A percentile compares a stretch with the other conserved stretches of the same genome.
Evolutionary conservation across 2,113 vertebrate species (phyloP).

Genomic region (Salvelinus namaycush): DNA sequence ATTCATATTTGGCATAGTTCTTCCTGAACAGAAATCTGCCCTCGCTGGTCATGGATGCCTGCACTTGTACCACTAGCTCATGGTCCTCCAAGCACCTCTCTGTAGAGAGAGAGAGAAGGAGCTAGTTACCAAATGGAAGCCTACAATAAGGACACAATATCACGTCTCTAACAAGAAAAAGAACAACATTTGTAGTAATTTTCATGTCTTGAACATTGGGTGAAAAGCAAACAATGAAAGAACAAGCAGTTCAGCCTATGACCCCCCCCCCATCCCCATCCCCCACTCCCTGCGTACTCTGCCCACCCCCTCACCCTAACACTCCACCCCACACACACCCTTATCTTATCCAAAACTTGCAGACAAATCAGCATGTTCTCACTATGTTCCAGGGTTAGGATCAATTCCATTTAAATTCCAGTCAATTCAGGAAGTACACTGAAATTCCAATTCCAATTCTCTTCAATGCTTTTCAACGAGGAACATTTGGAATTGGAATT

Average conservation of each 20-base stretch:
- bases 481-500: too few species aligned
- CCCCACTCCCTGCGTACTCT: not conserved
- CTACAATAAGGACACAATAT: not conserved
- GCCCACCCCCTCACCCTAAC: not conserved
- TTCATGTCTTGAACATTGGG: not conserved
- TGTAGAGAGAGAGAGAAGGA: slow-evolving; percentile 36
- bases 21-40: slow-evolving; percentile 88
- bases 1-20: slow-evolving; percentile 89
- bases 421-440: too few species aligned
- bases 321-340: not conserved
- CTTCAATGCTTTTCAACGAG: too few species aligned
- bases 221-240: not conserved
- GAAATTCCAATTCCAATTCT: too few species aligned
- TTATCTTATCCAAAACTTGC: not conserved
- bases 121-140: too few species aligned
- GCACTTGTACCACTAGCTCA: slow-evolving; percentile 82
- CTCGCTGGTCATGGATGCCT: slow-evolving; percentile 81
- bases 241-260: not conserved
- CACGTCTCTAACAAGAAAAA: not conserved
- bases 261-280: not conserved
- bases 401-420: too few species aligned
- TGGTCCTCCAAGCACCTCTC: slow-evolving; percentile 88
- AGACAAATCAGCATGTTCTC: not conserved
- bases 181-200: not conserved
- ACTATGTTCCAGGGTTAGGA: not conserved